Conservation (phyloP, 2,113 vertebrate species). For the Antechinus flavipes region DNA sequence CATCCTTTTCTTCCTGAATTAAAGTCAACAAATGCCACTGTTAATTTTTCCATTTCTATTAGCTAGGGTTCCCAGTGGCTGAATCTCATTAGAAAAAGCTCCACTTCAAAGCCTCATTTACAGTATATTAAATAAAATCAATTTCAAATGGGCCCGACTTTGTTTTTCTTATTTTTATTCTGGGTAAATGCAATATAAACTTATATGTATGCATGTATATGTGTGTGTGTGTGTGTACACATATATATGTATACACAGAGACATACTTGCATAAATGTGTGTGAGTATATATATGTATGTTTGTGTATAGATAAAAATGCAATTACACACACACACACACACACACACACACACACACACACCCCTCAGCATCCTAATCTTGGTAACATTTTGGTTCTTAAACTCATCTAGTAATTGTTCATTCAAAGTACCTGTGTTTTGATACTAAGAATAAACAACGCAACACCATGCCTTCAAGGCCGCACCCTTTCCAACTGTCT, state of each 20-base stretch:
- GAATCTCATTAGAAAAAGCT: background rate
- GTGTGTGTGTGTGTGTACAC: too few relatives aligned
- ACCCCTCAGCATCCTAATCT: background rate
- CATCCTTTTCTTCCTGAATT: conserved; percentile 16
- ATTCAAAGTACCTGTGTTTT: conserved; percentile 8
- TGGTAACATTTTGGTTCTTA: conserved; percentile 35
- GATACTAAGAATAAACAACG: conserved; percentile 18
- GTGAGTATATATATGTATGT: background rate
- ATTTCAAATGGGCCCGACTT: conserved; percentile 15
- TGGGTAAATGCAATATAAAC: conserved; percentile 3
- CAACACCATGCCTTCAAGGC: background rate
- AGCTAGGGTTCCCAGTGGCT: background rate
- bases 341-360: background rate
- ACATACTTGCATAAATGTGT: too few relatives aligned
- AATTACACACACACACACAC: background rate
- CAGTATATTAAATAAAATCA: background rate
- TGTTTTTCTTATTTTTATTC: background rate
- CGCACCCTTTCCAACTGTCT: background rate
- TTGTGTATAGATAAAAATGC: too few relatives aligned
- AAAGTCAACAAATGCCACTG: conserved; percentile 29
- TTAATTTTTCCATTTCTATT: conserved; percentile 20
- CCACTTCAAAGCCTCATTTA: conserved; percentile 4
- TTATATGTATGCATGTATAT: background rate
- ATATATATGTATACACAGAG: too few relatives aligned
- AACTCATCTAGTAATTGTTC: background rate